Conservation (phyloP, 2,888 invertebrate species). For the Xestoiulus laeticollis region DNA sequence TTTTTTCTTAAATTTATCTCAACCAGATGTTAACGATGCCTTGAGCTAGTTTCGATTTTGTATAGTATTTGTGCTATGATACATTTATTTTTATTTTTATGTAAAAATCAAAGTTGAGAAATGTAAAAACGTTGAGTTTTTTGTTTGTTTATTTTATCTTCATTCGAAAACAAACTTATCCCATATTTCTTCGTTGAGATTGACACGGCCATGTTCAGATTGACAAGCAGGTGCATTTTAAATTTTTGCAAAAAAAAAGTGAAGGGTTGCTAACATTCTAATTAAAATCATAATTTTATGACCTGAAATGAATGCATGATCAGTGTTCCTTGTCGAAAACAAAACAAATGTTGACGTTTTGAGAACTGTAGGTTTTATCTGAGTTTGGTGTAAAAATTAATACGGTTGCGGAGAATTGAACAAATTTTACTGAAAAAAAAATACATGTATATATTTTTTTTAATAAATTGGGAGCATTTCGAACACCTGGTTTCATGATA, state of each 20-base stretch:
- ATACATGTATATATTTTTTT: not conserved
- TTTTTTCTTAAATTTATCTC: not conserved
- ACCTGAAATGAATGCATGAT: not conserved
- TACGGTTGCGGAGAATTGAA: not conserved
- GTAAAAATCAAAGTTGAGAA: constrained; percentile 12
- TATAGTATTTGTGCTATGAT: not conserved
- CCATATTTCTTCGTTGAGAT: not conserved
- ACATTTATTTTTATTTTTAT: not conserved
- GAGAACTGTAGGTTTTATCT: not conserved
- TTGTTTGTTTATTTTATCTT: not conserved
- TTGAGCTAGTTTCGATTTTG: constrained; percentile 13
- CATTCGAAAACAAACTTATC: not conserved
- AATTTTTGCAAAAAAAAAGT: not conserved
- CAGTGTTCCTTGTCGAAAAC: constrained; percentile 29
- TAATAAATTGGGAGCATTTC: too few relatives aligned
- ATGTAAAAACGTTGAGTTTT: constrained; percentile 45
- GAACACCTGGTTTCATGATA: not conserved
- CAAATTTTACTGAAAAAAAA: not conserved
- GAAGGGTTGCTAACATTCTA: not conserved
- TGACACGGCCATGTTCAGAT: not conserved
- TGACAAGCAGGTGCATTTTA: constrained; percentile 1
- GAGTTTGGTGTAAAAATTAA: not conserved
- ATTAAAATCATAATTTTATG: not conserved
- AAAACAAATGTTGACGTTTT: not conserved
- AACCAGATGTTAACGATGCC: not conserved